Evolutionary conservation across 1,140 invertebrate genomes (phyloP), one percentile per base, ranked within the genome.

Genomic region (Euura saliciscinereae): DNA sequence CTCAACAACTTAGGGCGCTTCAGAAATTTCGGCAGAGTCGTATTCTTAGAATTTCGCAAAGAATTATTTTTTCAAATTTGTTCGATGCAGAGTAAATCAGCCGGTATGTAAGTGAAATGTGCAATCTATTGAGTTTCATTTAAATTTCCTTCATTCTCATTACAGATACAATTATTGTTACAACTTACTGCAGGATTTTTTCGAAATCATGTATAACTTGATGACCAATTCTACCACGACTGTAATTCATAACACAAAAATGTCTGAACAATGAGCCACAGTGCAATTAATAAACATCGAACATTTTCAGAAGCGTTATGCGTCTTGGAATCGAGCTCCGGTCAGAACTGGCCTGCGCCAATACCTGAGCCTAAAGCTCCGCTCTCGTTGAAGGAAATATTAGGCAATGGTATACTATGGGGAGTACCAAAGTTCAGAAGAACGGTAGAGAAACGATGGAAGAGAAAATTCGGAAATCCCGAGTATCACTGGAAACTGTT

Each of bases 341-440:
- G 83, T 66, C 74, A 75, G 43, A 77, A 73, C 65, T 43, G 74
- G 42, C 5, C 70, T 0, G 64, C 73, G 44, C 69, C 76, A 28
- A 59, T 65, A 3, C 83, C 43, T 44, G n/a, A 43, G 13, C 11
- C 51, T 28, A 78, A 68, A 28, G 28, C 28, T 46, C 79, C 82
- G 44, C 85, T 86, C 78, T 88, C 87, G 43, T 66, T 94, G 3
- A 91, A 91, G 78, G 89, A 93, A 73, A 83, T 94, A 10, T 80
- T 93, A 13, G 90, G 90, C 4, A 90, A 95, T 89, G 93, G 92
- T n/a, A 90, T 96, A 81, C 78, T 97, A 13, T 94, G 91, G 89
- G 96, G 92, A 73, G 95, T 95, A 2, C 97, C 96, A 0, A 95
- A 93, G 79, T 89, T 90, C 69, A 88, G 96, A 80, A 87, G 94